Evolutionary conservation across 2,888 invertebrate species (phyloP).

Genomic region (Trichogramma dendrolimi): DNA sequence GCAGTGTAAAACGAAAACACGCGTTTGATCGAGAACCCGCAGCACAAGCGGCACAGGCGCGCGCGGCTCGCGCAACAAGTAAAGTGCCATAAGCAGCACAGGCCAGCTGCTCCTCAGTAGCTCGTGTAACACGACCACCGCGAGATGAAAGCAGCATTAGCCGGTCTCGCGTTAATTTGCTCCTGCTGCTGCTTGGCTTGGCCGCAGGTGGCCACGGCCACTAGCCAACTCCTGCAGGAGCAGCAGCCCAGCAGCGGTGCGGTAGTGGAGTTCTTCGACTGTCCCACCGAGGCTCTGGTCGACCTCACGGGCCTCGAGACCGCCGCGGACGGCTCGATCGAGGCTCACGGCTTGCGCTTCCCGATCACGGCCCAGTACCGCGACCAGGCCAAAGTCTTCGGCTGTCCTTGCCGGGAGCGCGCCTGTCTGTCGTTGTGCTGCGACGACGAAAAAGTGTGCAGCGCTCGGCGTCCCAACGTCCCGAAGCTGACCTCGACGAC

Average conservation of each 20-base stretch:
- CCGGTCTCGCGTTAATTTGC: background rate
- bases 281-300: conserved; percentile 21
- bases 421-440: conserved; percentile 38
- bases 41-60: too few relatives aligned
- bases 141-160: too few relatives aligned
- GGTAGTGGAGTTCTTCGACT: background rate
- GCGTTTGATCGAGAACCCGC: too few relatives aligned
- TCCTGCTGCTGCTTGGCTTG: background rate
- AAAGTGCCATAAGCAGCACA: too few relatives aligned
- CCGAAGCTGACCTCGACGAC: background rate
- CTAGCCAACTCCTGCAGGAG: conserved; percentile 8
- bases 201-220: background rate
- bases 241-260: conserved; percentile 4
- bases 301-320: conserved; percentile 12
- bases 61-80: too few relatives aligned
- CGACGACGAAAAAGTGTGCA: conserved; percentile 7
- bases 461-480: background rate
- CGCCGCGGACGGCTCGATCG: conserved; percentile 1
- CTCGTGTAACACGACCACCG: too few relatives aligned
- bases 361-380: too few relatives aligned
- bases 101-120: too few relatives aligned
- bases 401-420: conserved; percentile 26
- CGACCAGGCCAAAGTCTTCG: background rate
- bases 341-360: background rate
- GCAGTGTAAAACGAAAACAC: too few relatives aligned